Percentiles rank a stretch among this genome's conserved stretches.
Conservation (phyloP, 2,888 invertebrate species). For the Odontomyia ornata region DNA sequence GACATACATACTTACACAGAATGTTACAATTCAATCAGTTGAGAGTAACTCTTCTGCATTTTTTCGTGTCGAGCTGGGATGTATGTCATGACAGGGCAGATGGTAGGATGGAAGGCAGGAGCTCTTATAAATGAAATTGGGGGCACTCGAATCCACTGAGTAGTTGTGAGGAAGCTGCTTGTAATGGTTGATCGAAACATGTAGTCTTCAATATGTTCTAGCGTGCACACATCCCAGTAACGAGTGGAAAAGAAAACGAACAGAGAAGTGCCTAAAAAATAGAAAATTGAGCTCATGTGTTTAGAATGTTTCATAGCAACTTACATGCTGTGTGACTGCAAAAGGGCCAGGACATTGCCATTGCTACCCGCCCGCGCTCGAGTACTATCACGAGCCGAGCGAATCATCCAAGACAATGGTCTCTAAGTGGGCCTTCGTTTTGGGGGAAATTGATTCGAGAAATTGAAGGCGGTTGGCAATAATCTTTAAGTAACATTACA, state of each 20-base stretch:
- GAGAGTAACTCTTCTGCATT: conserved; percentile 19
- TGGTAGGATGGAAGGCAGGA: background rate
- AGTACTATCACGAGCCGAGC: conserved; percentile 10
- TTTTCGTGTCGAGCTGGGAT: background rate
- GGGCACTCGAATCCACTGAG: background rate
- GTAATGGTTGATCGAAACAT: background rate
- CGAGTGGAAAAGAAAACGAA: conserved; percentile 16
- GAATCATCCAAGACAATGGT: conserved; percentile 39
- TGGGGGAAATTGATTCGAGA: conserved; percentile 14
- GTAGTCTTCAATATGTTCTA: background rate
- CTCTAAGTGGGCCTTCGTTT: conserved; percentile 31
- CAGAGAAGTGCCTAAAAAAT: conserved; percentile 25
- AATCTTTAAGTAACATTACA: background rate
- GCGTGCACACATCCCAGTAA: background rate
- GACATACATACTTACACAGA: conserved; percentile 2
- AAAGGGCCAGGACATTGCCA: background rate
- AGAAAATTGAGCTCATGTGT: conserved; percentile 38
- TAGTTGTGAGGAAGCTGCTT: background rate
- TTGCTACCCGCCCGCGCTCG: background rate
- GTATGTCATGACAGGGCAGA: background rate
- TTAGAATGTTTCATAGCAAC: conserved; percentile 8
- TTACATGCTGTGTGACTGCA: background rate
- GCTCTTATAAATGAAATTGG: conserved; percentile 4
- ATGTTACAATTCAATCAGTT: conserved; percentile 37
- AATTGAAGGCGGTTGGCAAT: conserved; percentile 13